Evolutionary conservation across 2,113 vertebrate genomes (phyloP), one percentile per base, ranked within the genome.

Genomic region (Hemiprocne comata): DNA sequence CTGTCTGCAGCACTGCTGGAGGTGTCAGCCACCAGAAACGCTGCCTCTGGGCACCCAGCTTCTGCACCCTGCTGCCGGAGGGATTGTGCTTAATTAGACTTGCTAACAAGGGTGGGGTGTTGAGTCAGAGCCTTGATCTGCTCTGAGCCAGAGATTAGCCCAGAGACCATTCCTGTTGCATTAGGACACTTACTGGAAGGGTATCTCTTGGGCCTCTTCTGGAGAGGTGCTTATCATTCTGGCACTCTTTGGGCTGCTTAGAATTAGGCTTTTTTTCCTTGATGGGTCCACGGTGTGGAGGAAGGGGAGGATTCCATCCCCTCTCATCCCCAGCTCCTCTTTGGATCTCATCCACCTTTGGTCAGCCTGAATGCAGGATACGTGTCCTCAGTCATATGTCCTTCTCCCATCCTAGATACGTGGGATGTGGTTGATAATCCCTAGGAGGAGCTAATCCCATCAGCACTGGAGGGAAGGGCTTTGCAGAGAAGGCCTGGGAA

Each of bases 71-170:
- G 33, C 85, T 50, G 84, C 76, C 14, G 26, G 36, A 65, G 86
- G 44, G 21, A 31, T 76, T 61, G 51, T 60, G 79, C 60, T 90
- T 92, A 42, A 72, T 93, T 66, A 34, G 60, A 16, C 26, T 72
- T 29, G 70, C 66, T 94, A 51, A 8, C 67, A 40, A 77, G 95
- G 74, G 81, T 57, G 6, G 87, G 57, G 64, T 77, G 55, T 67
- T 94, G 87, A 95, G 69, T 96, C 76, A 94, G 84, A 86, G 93
- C 66, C 60, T 65, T 85, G 36, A 50, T 85, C 91, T 88, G 57
- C 86, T 84, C 40, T 2, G 1, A 83, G 93, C 71, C 85, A 55
- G 86, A 75, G 89, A 84, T 93, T 31, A 83, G 87, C 72, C 65
- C 69, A 14, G 85, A 81, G 90, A 48, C 84, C 40, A 48, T 73